phyloP scores from a whole-genome alignment of 2,113 vertebrate species.

The Apodemus speciosus region DNA sequence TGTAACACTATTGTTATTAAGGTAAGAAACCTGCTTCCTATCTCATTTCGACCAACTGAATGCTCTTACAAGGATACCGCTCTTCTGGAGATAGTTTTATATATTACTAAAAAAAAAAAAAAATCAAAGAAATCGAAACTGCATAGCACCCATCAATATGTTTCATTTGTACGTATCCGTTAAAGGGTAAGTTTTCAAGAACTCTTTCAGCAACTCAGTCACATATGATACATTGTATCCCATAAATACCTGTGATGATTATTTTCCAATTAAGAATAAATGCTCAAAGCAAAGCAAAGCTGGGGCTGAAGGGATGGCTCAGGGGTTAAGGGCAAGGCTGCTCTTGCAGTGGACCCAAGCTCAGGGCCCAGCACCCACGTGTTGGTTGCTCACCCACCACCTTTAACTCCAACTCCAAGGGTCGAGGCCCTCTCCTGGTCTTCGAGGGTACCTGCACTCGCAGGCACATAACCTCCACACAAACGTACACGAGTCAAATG shows the following conservation, averaged over 20 bases:
- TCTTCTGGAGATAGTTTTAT: background rate
- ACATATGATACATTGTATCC: background rate
- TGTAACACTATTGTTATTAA: constrained; percentile 24
- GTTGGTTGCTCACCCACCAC: background rate
- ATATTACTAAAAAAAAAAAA: background rate
- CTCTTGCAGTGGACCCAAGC: background rate
- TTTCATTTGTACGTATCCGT: background rate
- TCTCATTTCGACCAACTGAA: constrained; percentile 20
- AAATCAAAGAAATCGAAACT: background rate
- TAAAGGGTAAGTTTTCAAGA: background rate
- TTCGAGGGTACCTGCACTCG: background rate
- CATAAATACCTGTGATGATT: background rate
- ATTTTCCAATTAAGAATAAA: background rate
- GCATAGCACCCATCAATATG: background rate
- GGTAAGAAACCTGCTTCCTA: constrained; percentile 5
- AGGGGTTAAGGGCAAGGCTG: background rate
- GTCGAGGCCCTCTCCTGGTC: background rate
- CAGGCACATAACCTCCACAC: background rate
- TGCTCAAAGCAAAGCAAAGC: background rate
- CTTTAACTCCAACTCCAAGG: no score
- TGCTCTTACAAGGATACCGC: background rate
- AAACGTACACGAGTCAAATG: background rate
- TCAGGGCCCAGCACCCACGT: background rate
- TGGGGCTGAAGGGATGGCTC: background rate
- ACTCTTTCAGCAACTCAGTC: background rate